Conservation (phyloP, 1,140 invertebrate species). For the Eufriesea mexicana region DNA sequence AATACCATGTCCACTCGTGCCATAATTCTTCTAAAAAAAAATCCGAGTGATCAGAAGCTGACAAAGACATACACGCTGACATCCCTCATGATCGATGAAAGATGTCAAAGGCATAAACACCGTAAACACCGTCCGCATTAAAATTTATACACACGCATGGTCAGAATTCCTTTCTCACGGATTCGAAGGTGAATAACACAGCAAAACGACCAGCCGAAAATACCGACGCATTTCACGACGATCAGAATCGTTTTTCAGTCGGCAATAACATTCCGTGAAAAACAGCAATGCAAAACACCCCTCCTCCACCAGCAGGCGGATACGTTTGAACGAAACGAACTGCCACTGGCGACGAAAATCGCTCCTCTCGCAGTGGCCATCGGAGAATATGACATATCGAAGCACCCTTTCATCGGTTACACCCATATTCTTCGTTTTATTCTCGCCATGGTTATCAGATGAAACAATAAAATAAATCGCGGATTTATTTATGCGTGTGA, state of each 20-base stretch:
- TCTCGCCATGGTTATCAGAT: conserved; percentile 41
- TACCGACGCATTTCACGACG: not conserved
- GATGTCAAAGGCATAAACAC: not conserved
- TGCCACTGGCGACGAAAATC: conserved; percentile 10
- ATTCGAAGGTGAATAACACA: conserved; percentile 6
- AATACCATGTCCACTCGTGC: too few relatives aligned
- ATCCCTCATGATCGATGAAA: not conserved
- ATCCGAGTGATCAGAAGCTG: not conserved
- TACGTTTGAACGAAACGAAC: not conserved
- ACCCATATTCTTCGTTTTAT: conserved; percentile 56
- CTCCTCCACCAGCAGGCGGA: not conserved
- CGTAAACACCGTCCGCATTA: not conserved
- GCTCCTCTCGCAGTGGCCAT: conserved; percentile 31
- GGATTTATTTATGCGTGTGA: not conserved
- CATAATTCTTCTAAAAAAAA: not conserved
- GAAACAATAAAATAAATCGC: conserved; percentile 20
- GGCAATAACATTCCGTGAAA: conserved; percentile 34
- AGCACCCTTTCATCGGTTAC: conserved; percentile 29
- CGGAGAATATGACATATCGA: conserved; percentile 58
- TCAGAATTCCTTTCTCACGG: conserved; percentile 5
- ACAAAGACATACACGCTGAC: not conserved
- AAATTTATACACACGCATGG: conserved; percentile 1
- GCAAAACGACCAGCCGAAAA: conserved; percentile 2
- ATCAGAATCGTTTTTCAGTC: conserved; percentile 15
- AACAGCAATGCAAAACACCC: not conserved